These are phyloP conservation scores for Champsocephalus gunnari DNA, from an alignment of 2,797 vertebrate species.

Conservation along the genomic window DNA sequence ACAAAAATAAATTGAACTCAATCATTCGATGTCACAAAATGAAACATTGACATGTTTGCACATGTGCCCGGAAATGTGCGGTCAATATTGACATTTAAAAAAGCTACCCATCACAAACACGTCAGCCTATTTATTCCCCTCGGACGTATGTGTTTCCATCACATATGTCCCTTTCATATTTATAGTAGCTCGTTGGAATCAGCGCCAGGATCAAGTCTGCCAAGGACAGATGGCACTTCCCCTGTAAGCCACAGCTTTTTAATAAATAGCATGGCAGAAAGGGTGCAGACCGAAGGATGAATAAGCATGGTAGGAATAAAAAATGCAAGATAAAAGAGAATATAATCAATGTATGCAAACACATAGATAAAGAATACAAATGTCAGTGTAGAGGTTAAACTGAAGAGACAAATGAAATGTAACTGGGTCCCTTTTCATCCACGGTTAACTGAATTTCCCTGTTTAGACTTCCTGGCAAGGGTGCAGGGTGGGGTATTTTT, in stretches of 20 bases:
- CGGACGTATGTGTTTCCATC: slow-evolving; percentile 59
- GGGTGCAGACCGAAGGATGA: slow-evolving; percentile 16
- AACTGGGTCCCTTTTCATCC: slow-evolving; percentile 34
- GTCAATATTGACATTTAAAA: slow-evolving; percentile 42
- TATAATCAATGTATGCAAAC: not conserved
- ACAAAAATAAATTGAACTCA: slow-evolving; percentile 9
- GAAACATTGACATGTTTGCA: slow-evolving; percentile 11
- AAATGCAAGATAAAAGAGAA: slow-evolving; percentile 2
- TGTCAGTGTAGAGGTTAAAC: slow-evolving; percentile 15
- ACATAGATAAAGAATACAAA: slow-evolving; percentile 17
- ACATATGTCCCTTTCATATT: slow-evolving; percentile 78
- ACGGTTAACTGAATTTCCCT: slow-evolving; percentile 36
- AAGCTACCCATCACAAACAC: not conserved
- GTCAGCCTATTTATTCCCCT: slow-evolving; percentile 27
- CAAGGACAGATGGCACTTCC: slow-evolving; percentile 80
- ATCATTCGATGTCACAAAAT: slow-evolving; percentile 9
- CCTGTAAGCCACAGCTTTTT: slow-evolving; percentile 66
- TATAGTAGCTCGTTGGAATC: slow-evolving; percentile 71
- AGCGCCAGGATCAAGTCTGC: slow-evolving; percentile 63
- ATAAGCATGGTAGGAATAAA: slow-evolving; percentile 6
- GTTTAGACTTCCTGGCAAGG: slow-evolving; percentile 53
- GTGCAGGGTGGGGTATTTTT: slow-evolving; percentile 50
- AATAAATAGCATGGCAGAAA: slow-evolving; percentile 54
- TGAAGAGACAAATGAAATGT: slow-evolving; percentile 41
- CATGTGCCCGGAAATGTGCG: not conserved